These are phyloP conservation scores for Dryobota labecula DNA, from an alignment of 2,888 invertebrate species.

Conservation along the genomic window DNA sequence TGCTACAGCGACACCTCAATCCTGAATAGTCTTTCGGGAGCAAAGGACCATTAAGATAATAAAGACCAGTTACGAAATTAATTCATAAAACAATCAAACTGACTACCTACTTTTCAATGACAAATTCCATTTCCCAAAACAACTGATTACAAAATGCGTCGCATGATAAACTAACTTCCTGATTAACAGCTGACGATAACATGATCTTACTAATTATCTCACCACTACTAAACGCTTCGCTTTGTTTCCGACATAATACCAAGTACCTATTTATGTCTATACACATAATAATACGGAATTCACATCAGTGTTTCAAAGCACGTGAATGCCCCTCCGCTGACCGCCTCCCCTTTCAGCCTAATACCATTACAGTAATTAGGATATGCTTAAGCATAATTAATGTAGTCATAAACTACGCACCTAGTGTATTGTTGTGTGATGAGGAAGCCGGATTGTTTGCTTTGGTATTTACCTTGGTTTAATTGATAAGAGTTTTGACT, in stretches of 20 bases:
- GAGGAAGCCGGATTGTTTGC: slow-evolving; percentile 72
- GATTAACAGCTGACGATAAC: slow-evolving; percentile 44
- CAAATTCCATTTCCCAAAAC: neutral
- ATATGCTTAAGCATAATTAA: slow-evolving; percentile 89
- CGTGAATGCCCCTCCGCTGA: slow-evolving; percentile 74
- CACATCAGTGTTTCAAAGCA: slow-evolving; percentile 84
- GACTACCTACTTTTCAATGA: neutral
- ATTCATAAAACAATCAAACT: neutral
- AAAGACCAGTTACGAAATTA: no score
- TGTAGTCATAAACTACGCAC: slow-evolving; percentile 85
- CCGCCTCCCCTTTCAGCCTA: slow-evolving; percentile 81
- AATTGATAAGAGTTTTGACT: slow-evolving; percentile 25
- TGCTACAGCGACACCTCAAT: neutral
- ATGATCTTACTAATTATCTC: slow-evolving; percentile 67
- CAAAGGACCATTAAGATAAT: neutral
- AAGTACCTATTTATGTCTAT: slow-evolving; percentile 67
- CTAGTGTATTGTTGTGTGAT: slow-evolving; percentile 73
- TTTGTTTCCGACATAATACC: slow-evolving; percentile 67
- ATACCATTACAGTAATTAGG: slow-evolving; percentile 90
- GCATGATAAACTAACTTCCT: slow-evolving; percentile 34
- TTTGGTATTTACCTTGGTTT: slow-evolving; percentile 54
- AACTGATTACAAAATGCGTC: slow-evolving; percentile 4
- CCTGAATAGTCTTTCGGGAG: no score
- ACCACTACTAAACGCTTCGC: slow-evolving; percentile 67
- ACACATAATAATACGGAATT: slow-evolving; percentile 77